Base-by-base conservation (phyloP, 2,888 invertebrate genomes). In the Cryptophagus acutangulus region DNA sequence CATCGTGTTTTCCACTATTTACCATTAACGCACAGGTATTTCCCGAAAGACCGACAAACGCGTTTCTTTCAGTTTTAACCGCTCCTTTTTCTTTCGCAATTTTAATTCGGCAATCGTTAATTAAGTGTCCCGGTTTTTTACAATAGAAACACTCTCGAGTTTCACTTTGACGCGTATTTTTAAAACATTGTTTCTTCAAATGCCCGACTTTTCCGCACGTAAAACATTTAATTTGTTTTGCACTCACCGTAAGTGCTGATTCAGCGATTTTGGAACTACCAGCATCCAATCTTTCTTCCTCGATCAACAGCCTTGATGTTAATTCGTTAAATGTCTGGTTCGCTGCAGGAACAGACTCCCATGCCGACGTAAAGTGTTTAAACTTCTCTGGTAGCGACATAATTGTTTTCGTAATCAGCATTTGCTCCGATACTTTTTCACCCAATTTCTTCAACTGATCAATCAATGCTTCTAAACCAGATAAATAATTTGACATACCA, bases 401-500 rank as follows among this genome's bases (percentile, higher is more conserved):
- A 17, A 46, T 35, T 29, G 47, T 42, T 47, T 45, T 47, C 5
- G 48, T 51, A 10, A 45, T 49, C 5, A 51, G 8, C 45, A 52
- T 52, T 40, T 43, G 47, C 2, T 48, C 45, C n/a, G 43, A 38
- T 29, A 50, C n/a, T 31, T 28, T 30, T 40, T 48, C 48, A 2
- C 45, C 46, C 30, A 43, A 43, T 8, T 35, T 13, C 36, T 45
- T 51, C 17, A 52, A 31, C 12, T 46, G 46, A 25, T 18, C 9
- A 4, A 26, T 18, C 6, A 24, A 14, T 12, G 33, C 33, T 28
- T 41, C 26, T 8, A 41, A 26, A 36, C 53, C 58, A 0, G 59
- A 55, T 9, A 61, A 28, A 13, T 57, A 62, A 0, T 33, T 33
- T 0, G 56, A 54, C 55, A 58, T 51, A 0, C 13, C 14, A 13